Evolutionary conservation across 2,113 vertebrate genomes (phyloP), one percentile per base, ranked within the genome.

Genomic region (Xiphorhynchus elegans): DNA sequence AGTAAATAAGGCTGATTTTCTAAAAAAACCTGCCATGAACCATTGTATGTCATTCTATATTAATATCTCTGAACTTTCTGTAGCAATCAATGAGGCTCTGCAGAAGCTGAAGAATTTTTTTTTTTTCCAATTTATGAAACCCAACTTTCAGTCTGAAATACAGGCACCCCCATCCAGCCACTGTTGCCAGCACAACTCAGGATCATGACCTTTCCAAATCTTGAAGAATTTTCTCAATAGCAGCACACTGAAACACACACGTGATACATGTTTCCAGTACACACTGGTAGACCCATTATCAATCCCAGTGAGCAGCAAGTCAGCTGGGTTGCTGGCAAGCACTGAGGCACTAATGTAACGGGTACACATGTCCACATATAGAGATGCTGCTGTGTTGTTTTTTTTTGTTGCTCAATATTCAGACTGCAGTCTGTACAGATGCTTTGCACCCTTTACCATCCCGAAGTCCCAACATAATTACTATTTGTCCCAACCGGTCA

Each of bases 1-100:
- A 69, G 62, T 68, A 85, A 79, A 79, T 60, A 90, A 68, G n/a
- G 53, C 70, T 83, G 62, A 84, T 82, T 91, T 94, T 81, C 50
- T 67, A 49, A 91, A 90, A 91, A 72, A 42, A 0, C 49, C 33
- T 64, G n/a, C 42, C 46, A 75, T 87, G 28, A 63, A 68, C 44
- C 52, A 52, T 6, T 82, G 18, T 7, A 13, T 44, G 44, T 52
- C 6, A 55, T 77, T 66, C 62, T 88, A 3, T n/a, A 68, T 50
- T 58, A 56, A 40, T 52, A 64, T 37, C 40, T 33, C 23, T 82
- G 75, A 86, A 62, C n/a, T 86, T 95, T 58, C 50, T 24, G 23
- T 35, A 53, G 50, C 2, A 5, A 88, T 73, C 59, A 24, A 33
- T 33, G 6, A 80, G 6, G 23, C 39, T 80, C 80, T 88, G 37